phyloP scores from a whole-genome alignment of 1,140 invertebrate species.

The Phocides pigmalion region DNA sequence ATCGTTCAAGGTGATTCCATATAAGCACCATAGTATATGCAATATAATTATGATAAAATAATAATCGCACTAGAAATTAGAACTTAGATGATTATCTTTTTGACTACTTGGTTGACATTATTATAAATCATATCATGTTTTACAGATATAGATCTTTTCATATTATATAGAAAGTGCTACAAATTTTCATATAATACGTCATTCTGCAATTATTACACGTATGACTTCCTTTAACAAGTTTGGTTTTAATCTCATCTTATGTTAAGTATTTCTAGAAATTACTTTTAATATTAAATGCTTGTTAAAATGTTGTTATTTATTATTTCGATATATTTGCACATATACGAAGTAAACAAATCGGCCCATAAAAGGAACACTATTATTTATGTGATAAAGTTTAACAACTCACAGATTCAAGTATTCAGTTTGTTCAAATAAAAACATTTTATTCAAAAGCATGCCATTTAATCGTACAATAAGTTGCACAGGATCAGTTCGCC shows the following conservation, averaged over 20 bases:
- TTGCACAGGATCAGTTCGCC: too few relatives aligned
- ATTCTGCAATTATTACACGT: slow-evolving; percentile 13
- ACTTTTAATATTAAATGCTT: slow-evolving; percentile 43
- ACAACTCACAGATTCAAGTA: too few relatives aligned
- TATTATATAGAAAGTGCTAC: slow-evolving; percentile 15
- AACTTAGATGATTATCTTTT: slow-evolving; percentile 13
- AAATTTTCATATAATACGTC: slow-evolving; percentile 17
- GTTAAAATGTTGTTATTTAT: slow-evolving; percentile 50
- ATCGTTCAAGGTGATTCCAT: slow-evolving; percentile 22
- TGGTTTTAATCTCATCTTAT: slow-evolving; percentile 35
- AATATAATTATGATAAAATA: slow-evolving; percentile 28
- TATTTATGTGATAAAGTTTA: too few relatives aligned
- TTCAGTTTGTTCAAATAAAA: too few relatives aligned
- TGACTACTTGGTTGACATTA: not conserved
- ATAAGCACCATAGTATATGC: slow-evolving; percentile 28
- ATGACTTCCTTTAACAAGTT: slow-evolving; percentile 20
- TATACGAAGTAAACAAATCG: too few relatives aligned
- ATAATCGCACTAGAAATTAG: slow-evolving; percentile 24
- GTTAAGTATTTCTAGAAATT: slow-evolving; percentile 35
- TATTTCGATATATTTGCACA: slow-evolving; percentile 39
- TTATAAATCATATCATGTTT: slow-evolving; percentile 2
- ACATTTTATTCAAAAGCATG: too few relatives aligned
- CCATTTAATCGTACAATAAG: too few relatives aligned
- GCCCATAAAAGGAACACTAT: too few relatives aligned
- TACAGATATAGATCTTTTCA: slow-evolving; percentile 4